Evolutionary conservation across 2,797 vertebrate species (phyloP).

Genomic region (Okamejei kenojei): DNA sequence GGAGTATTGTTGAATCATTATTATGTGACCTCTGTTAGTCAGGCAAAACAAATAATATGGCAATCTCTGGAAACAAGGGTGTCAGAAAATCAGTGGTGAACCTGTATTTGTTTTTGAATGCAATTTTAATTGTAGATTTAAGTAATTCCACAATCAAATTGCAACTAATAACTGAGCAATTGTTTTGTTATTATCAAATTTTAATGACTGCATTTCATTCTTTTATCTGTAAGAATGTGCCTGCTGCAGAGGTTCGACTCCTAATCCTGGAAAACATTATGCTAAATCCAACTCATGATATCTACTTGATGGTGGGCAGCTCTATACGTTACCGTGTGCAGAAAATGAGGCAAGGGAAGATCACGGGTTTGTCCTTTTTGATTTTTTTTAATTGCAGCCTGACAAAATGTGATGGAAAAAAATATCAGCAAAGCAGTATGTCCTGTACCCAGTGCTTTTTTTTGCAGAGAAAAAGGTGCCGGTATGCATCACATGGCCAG

Average conservation of each 20-base stretch:
- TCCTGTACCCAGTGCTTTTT: not conserved
- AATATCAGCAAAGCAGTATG: not conserved
- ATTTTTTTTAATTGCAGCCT: not conserved
- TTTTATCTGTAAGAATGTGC: slow-evolving; percentile 62
- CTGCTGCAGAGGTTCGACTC: slow-evolving; percentile 79
- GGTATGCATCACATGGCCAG: too few species aligned
- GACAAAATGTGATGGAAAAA: too few species aligned
- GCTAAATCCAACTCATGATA: slow-evolving; percentile 75
- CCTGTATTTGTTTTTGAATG: not conserved
- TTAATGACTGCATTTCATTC: not conserved
- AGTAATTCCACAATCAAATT: not conserved
- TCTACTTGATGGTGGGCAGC: slow-evolving; percentile 83
- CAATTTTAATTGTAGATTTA: not conserved
- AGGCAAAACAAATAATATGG: too few species aligned
- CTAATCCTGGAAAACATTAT: slow-evolving; percentile 95
- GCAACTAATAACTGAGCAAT: not conserved
- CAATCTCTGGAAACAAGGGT: too few species aligned
- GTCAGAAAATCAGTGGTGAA: not conserved
- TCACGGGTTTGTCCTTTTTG: slow-evolving; percentile 67
- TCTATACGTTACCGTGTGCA: slow-evolving; percentile 81
- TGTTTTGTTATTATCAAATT: not conserved
- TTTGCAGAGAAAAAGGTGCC: too few species aligned
- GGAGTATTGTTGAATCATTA: too few species aligned
- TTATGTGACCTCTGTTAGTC: too few species aligned
- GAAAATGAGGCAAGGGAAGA: slow-evolving; percentile 86